Evolutionary conservation across 2,888 invertebrate genomes (phyloP).

Genomic region (Thyatira batis): DNA sequence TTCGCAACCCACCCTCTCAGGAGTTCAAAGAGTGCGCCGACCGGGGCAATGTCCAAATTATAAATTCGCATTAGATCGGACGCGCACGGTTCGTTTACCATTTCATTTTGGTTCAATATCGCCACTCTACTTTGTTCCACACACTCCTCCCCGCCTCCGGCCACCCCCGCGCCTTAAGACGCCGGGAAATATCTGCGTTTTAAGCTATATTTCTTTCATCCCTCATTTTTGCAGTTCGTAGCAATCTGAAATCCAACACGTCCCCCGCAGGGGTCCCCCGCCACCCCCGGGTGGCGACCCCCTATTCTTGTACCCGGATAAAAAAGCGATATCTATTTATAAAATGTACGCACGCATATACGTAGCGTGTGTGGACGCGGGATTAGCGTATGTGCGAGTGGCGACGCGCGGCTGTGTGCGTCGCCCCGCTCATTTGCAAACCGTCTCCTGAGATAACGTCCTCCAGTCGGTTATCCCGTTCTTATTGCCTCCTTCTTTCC

Average conservation of each 20-base stretch:
- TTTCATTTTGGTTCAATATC: conserved; percentile 83
- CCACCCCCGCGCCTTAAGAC: conserved; percentile 74
- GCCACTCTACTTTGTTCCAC: conserved; percentile 82
- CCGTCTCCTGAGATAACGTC: conserved; percentile 82
- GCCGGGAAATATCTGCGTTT: conserved; percentile 83
- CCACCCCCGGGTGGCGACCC: conserved; percentile 68
- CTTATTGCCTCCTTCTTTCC: conserved; percentile 79
- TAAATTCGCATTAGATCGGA: conserved; percentile 83
- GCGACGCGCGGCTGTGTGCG: conserved; percentile 53
- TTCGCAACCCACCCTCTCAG: conserved; percentile 58
- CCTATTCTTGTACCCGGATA: conserved; percentile 81
- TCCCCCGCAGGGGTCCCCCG: conserved; percentile 77
- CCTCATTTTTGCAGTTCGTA: conserved; percentile 84
- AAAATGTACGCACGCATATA: conserved; percentile 77
- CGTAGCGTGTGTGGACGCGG: conserved; percentile 67
- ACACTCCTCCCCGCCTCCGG: conserved; percentile 63
- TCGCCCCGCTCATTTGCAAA: conserved; percentile 80
- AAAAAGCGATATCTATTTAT: conserved; percentile 83
- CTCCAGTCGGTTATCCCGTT: conserved; percentile 79
- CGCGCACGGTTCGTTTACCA: conserved; percentile 82
- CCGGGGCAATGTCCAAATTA: conserved; percentile 81
- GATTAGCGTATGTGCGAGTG: conserved; percentile 65
- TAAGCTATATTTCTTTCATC: conserved; percentile 84
- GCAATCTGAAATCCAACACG: conserved; percentile 83
- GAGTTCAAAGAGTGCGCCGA: conserved; percentile 77